Evolutionary conservation across 1,140 invertebrate species (phyloP).

Genomic region (Drosophila pectinifera): DNA sequence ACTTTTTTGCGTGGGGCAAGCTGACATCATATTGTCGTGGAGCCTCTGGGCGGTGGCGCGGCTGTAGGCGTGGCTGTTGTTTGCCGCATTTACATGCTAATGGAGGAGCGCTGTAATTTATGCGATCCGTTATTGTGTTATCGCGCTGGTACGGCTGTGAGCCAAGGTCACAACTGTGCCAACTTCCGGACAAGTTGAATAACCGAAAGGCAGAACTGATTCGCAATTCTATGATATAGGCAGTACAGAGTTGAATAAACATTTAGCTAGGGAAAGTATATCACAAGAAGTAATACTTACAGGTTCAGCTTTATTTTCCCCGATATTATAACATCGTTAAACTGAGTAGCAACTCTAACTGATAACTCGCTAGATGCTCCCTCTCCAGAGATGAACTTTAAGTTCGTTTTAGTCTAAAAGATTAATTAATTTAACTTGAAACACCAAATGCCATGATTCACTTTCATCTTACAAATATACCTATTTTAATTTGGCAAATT

Average conservation of each 20-base stretch:
- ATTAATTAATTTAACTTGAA: too few relatives aligned
- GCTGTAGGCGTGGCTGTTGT: conserved; percentile 11
- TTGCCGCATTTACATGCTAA: conserved; percentile 65
- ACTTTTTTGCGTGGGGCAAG: conserved; percentile 25
- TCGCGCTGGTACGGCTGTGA: conserved; percentile 28
- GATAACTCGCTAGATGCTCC: too few relatives aligned
- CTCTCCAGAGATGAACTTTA: too few relatives aligned
- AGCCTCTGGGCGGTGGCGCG: conserved; percentile 6
- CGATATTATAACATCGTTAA: too few relatives aligned
- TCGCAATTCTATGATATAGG: neutral
- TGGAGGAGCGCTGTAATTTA: conserved; percentile 64
- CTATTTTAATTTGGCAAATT: neutral
- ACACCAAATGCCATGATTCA: too few relatives aligned
- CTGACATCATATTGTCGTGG: conserved; percentile 33
- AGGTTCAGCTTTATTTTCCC: neutral
- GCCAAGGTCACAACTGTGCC: conserved; percentile 52
- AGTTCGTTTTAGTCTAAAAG: too few relatives aligned
- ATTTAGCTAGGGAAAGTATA: neutral
- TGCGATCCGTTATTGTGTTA: conserved; percentile 50
- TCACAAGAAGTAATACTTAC: neutral
- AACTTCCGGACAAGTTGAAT: conserved; percentile 46
- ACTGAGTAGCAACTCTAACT: too few relatives aligned
- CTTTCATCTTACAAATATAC: neutral
- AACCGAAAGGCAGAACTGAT: conserved; percentile 11
- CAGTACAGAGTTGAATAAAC: neutral